These are phyloP conservation scores for Mirounga angustirostris DNA, from an alignment of 2,113 vertebrate species.

Conservation along the genomic window DNA sequence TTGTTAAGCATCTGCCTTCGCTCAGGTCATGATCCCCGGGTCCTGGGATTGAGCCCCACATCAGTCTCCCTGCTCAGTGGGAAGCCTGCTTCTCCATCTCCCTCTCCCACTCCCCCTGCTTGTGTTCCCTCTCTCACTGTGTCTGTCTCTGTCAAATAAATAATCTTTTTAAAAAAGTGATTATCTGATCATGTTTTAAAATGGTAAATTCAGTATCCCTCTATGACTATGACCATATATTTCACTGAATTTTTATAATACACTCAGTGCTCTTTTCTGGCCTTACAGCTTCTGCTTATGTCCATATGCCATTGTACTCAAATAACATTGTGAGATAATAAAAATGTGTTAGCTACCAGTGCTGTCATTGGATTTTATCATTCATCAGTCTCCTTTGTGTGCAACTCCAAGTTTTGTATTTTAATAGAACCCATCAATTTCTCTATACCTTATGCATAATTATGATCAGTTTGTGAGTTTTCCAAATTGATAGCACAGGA, in stretches of 20 bases:
- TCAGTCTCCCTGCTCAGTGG: too few relatives aligned
- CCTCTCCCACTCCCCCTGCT: too few relatives aligned
- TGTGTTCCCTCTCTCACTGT: too few relatives aligned
- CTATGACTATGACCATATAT: background rate
- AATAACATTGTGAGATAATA: slow-evolving; percentile 33
- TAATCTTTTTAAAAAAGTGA: background rate
- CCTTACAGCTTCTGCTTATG: background rate
- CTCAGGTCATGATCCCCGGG: too few relatives aligned
- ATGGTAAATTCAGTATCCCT: background rate
- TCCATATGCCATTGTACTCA: slow-evolving; percentile 1
- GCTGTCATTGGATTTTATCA: slow-evolving; percentile 49
- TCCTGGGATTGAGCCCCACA: too few relatives aligned
- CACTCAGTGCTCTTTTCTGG: background rate
- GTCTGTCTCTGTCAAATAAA: too few relatives aligned
- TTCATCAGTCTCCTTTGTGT: slow-evolving; percentile 64
- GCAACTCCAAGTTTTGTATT: slow-evolving; percentile 31
- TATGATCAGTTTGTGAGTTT: slow-evolving; percentile 10
- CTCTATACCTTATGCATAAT: background rate
- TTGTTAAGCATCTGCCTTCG: too few relatives aligned
- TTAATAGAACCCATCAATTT: slow-evolving; percentile 13
- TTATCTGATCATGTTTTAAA: slow-evolving; percentile 8
- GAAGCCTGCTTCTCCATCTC: too few relatives aligned
- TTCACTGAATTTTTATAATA: slow-evolving; percentile 2
- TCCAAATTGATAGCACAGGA: background rate
- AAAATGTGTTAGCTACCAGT: slow-evolving; percentile 33